Evolutionary conservation across 2,888 invertebrate genomes (phyloP).

Genomic region (Brachypalpus laphriformis): DNA sequence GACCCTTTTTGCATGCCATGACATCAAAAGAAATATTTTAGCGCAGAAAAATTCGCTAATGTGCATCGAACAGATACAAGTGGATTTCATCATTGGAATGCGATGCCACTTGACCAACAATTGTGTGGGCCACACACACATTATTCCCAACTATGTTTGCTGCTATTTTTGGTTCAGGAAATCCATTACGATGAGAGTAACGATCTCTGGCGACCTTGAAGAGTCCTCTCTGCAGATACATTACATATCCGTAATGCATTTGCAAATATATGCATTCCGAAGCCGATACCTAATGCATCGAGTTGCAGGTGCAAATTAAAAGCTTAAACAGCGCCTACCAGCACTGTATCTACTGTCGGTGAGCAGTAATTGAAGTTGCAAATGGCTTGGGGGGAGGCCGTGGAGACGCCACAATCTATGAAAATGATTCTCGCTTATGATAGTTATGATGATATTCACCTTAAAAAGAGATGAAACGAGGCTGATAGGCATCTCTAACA

Average conservation of each 20-base stretch:
- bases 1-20: slow-evolving; percentile 8
- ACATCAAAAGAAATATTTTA: slow-evolving; percentile 52
- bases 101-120: slow-evolving; percentile 50
- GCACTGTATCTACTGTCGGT: slow-evolving; percentile 8
- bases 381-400: slow-evolving; percentile 41
- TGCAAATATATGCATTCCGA: slow-evolving; percentile 16
- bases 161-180: slow-evolving; percentile 55
- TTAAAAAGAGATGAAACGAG: slow-evolving; percentile 51
- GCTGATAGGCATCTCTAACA: slow-evolving; percentile 64
- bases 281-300: background rate
- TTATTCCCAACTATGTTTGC: background rate
- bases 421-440: slow-evolving; percentile 35
- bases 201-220: slow-evolving; percentile 62
- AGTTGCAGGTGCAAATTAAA: slow-evolving; percentile 61
- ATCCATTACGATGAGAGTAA: slow-evolving; percentile 45
- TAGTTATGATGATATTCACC: slow-evolving; percentile 70
- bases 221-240: background rate
- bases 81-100: slow-evolving; percentile 52
- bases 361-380: slow-evolving; percentile 58
- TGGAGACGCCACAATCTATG: too few relatives aligned
- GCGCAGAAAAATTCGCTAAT: slow-evolving; percentile 24
- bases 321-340: slow-evolving; percentile 45
- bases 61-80: slow-evolving; percentile 45
- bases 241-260: slow-evolving; percentile 26
- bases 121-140: slow-evolving; percentile 11